These are phyloP conservation scores for Pristiophorus japonicus DNA, from an alignment of 2,113 vertebrate genomes.

Conservation along the genomic window DNA sequence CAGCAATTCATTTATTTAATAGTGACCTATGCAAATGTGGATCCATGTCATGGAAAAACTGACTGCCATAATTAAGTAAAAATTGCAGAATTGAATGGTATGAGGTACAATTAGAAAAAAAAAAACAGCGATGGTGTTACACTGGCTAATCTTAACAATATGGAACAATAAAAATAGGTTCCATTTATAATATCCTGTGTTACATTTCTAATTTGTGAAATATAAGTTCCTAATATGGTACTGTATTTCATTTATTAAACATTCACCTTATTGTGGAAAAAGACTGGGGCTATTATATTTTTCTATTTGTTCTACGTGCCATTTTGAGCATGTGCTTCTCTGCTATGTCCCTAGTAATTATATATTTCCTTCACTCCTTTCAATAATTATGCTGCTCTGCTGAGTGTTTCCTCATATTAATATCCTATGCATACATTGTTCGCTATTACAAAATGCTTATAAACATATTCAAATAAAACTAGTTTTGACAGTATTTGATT, in stretches of 20 bases:
- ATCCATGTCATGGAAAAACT: slow-evolving; percentile 81
- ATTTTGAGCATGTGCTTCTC: slow-evolving; percentile 17
- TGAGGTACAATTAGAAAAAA: slow-evolving; percentile 81
- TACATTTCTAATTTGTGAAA: slow-evolving; percentile 26
- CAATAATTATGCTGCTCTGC: slow-evolving; percentile 36
- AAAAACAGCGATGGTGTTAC: neutral
- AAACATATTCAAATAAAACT: slow-evolving; percentile 26
- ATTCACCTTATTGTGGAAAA: slow-evolving; percentile 20
- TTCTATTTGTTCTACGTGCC: slow-evolving; percentile 17
- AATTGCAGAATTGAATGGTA: slow-evolving; percentile 76
- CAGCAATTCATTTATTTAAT: slow-evolving; percentile 84
- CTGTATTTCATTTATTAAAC: slow-evolving; percentile 23
- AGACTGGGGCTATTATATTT: slow-evolving; percentile 25
- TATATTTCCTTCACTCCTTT: slow-evolving; percentile 35
- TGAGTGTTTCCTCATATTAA: slow-evolving; percentile 35
- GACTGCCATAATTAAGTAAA: slow-evolving; percentile 84
- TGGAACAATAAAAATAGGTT: slow-evolving; percentile 26
- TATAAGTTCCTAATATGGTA: neutral
- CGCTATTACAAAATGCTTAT: slow-evolving; percentile 25
- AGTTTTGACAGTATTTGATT: slow-evolving; percentile 25
- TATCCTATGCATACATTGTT: slow-evolving; percentile 30
- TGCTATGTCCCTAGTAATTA: slow-evolving; percentile 33
- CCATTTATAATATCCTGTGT: neutral
- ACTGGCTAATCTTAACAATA: slow-evolving; percentile 32
- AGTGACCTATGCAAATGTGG: slow-evolving; percentile 88